Evolutionary conservation across 2,797 vertebrate species (phyloP), one percentile per base, ranked within the genome.

Genomic region (Cichlasoma orientale): DNA sequence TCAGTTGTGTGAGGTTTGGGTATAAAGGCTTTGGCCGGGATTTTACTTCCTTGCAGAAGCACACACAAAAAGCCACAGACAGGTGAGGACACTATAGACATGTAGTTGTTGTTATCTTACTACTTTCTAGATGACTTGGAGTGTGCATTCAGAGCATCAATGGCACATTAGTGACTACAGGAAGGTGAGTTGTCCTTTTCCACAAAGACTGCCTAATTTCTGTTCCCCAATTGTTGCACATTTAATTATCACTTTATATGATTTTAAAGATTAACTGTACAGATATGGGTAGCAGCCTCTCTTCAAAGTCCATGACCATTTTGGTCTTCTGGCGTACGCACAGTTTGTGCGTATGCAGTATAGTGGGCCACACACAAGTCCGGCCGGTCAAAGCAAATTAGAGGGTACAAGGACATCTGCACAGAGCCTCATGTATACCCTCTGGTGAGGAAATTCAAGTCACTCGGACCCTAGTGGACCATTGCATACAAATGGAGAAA

Each of bases 1-100:
- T 83, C 72, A 77, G 52, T 74, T 71, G 38, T 56, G n/a, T 57
- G 33, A 78, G 71, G 50, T 78, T 82, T 80, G 55, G 66, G 36
- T 66, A n/a, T 38, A 74, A 86, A 82, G 76, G 56, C 23, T 68
- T 50, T 50, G 63, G 63, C 11, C 0, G 10, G 25, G 63, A 68
- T 68, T 68, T 50, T 68, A 68, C 63, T 68, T 41, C 63, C 63
- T 68, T 29, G 63, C 41, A 25, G 44, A 44, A n/a, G 41, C 12
- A 50, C 47, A 68, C 18, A 50, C 41, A 50, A 10, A 68, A 50
- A n/a, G 25, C 44, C 50, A 41, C 41, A 68, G 41, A 68, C 18
- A 50, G 25, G 41, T 68, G 61, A 2, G 10, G 47, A 47, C 61
- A 19, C 61, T 66, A 66, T 41, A 66, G 41, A 50, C 23, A 47